Conservation (phyloP, 2,797 vertebrate species). For the Chloroceryle inda region DNA sequence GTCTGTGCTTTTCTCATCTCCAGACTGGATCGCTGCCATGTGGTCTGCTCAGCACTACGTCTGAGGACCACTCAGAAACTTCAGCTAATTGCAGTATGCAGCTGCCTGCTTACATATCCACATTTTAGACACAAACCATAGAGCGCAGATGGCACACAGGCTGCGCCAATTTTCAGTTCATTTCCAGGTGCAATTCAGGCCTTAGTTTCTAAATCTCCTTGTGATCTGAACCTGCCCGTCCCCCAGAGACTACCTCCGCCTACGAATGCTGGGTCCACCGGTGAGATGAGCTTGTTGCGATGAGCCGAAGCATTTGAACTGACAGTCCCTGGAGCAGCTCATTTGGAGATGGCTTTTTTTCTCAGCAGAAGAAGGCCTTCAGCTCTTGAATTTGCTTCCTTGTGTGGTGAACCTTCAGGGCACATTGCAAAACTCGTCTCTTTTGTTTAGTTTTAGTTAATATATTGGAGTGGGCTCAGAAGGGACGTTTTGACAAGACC, state of each 20-base stretch:
- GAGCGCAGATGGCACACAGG: slow-evolving; percentile 67
- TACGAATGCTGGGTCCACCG: background rate
- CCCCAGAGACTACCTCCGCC: slow-evolving; percentile 21
- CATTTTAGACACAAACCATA: slow-evolving; percentile 71
- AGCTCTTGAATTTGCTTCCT: slow-evolving; percentile 33
- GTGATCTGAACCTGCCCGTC: slow-evolving; percentile 33
- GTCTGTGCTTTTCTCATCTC: slow-evolving; percentile 70
- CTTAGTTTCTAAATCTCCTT: slow-evolving; percentile 59
- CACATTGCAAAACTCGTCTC: background rate
- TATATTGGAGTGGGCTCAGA: background rate
- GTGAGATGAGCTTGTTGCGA: background rate
- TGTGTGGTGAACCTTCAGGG: slow-evolving; percentile 17
- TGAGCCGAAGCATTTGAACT: background rate
- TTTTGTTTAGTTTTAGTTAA: slow-evolving; percentile 30
- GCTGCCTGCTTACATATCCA: slow-evolving; percentile 73
- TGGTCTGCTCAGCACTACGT: slow-evolving; percentile 72
- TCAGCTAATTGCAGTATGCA: slow-evolving; percentile 73
- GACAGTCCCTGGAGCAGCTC: background rate
- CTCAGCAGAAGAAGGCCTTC: background rate
- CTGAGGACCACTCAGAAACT: slow-evolving; percentile 77
- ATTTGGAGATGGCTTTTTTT: background rate
- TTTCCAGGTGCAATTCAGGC: slow-evolving; percentile 73
- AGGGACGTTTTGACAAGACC: background rate
- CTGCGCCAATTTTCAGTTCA: slow-evolving; percentile 70
- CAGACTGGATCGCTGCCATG: slow-evolving; percentile 74